phyloP scores from a whole-genome alignment of 2,888 invertebrate genomes.

The Oxyteleia sp. region DNA sequence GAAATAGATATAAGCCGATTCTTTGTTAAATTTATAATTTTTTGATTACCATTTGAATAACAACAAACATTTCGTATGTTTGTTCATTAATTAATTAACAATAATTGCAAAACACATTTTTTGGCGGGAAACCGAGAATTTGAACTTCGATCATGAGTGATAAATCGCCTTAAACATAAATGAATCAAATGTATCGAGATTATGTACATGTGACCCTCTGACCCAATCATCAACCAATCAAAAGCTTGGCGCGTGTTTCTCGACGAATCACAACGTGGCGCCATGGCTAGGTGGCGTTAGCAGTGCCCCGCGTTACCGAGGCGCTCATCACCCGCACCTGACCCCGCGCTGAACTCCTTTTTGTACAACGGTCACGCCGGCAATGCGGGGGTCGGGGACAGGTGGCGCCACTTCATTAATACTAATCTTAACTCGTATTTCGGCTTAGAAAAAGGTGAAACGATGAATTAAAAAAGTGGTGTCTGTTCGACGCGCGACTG shows the following conservation, averaged over 20 bases:
- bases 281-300: slow-evolving; percentile 18
- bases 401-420: slow-evolving; percentile 7
- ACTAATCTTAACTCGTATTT: slow-evolving; percentile 21
- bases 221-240: neutral
- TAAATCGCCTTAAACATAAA: slow-evolving; percentile 33
- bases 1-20: too few relatives aligned
- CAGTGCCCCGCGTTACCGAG: neutral
- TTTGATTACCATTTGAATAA: too few relatives aligned
- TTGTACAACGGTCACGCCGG: too few relatives aligned
- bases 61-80: too few relatives aligned
- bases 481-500: neutral
- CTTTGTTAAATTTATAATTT: too few relatives aligned
- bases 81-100: too few relatives aligned
- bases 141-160: too few relatives aligned
- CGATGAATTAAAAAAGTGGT: slow-evolving; percentile 8
- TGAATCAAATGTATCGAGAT: slow-evolving; percentile 14
- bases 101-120: too few relatives aligned
- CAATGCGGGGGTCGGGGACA: neutral
- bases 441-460: slow-evolving; percentile 4
- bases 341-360: too few relatives aligned
- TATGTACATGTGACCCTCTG: slow-evolving; percentile 29
- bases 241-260: neutral
- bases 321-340: too few relatives aligned
- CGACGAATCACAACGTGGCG: slow-evolving; percentile 1
- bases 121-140: too few relatives aligned